A percentile compares a stretch with the other conserved stretches of the same genome.
These are phyloP conservation scores for Clinocottus analis DNA, from an alignment of 2,113 vertebrate genomes.

Conservation along the genomic window DNA sequence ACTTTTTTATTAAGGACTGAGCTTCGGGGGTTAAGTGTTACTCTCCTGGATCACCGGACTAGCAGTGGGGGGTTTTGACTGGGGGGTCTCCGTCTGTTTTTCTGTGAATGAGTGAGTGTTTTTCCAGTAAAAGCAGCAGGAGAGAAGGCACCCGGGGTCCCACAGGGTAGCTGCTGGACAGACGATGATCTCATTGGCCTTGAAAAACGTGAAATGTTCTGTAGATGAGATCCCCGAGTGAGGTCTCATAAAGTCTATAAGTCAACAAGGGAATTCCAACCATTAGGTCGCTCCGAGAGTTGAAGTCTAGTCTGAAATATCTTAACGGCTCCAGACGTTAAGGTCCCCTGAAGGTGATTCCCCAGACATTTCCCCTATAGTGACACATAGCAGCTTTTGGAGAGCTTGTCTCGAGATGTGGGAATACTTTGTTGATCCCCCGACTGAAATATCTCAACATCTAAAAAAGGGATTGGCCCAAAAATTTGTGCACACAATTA, in stretches of 20 bases:
- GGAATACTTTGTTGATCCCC: background rate
- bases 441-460: background rate
- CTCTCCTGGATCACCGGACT: conserved; percentile 29
- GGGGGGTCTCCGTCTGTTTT: conserved; percentile 5
- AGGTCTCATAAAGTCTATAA: background rate
- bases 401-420: too few species aligned
- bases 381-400: too few species aligned
- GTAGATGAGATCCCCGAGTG: too few species aligned
- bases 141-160: background rate
- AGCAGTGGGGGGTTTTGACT: conserved; percentile 20
- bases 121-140: conserved; percentile 29
- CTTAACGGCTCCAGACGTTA: too few species aligned
- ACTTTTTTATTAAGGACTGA: conserved; percentile 52
- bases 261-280: background rate
- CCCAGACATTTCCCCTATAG: background rate
- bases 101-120: background rate
- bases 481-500: too few species aligned
- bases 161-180: conserved; percentile 14
- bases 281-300: background rate
- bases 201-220: conserved; percentile 6
- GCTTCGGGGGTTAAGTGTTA: background rate
- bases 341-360: background rate
- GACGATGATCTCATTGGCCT: background rate
- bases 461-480: background rate
- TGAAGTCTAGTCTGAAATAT: background rate